Conservation (phyloP, 1,140 invertebrate genomes). For the Oedothorax gibbosus region DNA sequence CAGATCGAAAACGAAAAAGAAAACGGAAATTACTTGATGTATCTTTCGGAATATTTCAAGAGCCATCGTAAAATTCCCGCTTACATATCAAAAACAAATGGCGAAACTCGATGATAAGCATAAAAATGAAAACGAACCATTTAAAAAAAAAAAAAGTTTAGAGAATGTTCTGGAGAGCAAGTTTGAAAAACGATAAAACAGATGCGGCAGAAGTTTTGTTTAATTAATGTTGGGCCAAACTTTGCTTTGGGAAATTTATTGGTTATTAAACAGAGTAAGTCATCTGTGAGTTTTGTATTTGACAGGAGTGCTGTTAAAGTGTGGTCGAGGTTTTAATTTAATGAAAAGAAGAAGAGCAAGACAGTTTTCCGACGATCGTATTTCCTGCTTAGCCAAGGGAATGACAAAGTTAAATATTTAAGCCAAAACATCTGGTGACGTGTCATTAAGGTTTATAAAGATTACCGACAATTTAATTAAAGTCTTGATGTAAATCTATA, state of each 20-base stretch:
- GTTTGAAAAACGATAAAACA: slow-evolving; percentile 41
- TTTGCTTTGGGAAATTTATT: slow-evolving; percentile 39
- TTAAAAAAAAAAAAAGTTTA: background rate
- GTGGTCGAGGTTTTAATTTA: slow-evolving; percentile 24
- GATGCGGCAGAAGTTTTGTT: slow-evolving; percentile 29
- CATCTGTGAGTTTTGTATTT: slow-evolving; percentile 33
- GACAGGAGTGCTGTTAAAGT: slow-evolving; percentile 17
- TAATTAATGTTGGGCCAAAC: slow-evolving; percentile 36
- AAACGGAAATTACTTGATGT: slow-evolving; percentile 11
- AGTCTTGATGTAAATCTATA: too few species aligned
- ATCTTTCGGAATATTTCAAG: slow-evolving; percentile 6
- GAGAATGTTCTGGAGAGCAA: background rate
- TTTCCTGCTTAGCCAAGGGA: too few species aligned
- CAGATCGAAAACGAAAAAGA: background rate
- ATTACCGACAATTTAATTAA: too few species aligned
- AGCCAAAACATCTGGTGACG: too few species aligned
- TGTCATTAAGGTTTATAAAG: too few species aligned
- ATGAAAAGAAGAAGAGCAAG: background rate
- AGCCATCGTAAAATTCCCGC: slow-evolving; percentile 29
- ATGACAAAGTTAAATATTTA: too few species aligned
- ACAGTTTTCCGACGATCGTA: too few species aligned
- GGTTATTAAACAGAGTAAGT: slow-evolving; percentile 41
- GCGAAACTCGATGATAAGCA: slow-evolving; percentile 1
- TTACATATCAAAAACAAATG: slow-evolving; percentile 46
- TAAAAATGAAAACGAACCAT: slow-evolving; percentile 3